Percentiles rank a stretch among this genome's conserved stretches.
Conservation (phyloP, 2,797 vertebrate genomes). For the Huso huso region DNA sequence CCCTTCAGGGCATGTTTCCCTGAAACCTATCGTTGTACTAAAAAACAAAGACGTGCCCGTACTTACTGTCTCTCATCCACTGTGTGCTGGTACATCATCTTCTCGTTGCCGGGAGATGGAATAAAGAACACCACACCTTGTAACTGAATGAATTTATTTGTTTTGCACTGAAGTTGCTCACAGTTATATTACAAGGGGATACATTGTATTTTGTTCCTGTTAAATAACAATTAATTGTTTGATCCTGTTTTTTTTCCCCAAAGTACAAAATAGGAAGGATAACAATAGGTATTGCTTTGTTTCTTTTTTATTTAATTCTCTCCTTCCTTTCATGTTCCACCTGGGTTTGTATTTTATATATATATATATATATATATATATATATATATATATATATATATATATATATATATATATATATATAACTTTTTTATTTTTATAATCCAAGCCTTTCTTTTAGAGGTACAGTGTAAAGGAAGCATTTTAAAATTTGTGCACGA, state of each 20-base stretch:
- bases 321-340: slow-evolving; percentile 51
- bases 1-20: no score
- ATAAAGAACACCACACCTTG: slow-evolving; percentile 20
- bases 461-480: slow-evolving; percentile 77
- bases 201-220: slow-evolving; percentile 81
- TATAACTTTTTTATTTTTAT: slow-evolving; percentile 28
- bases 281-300: slow-evolving; percentile 89
- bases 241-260: slow-evolving; percentile 51
- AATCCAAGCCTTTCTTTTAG: slow-evolving; percentile 62
- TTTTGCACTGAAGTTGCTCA: slow-evolving; percentile 89
- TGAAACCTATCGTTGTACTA: no score
- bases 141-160: slow-evolving; percentile 94
- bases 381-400: slow-evolving; percentile 39
- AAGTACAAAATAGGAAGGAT: slow-evolving; percentile 81
- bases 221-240: slow-evolving; percentile 57
- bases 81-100: no score
- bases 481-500: slow-evolving; percentile 64
- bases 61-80: no score
- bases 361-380: slow-evolving; percentile 37
- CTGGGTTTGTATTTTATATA: slow-evolving; percentile 47
- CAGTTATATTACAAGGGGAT: slow-evolving; percentile 86
- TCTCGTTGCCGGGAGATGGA: no score
- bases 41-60: no score
- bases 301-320: slow-evolving; percentile 55
- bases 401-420: slow-evolving; percentile 40